Conservation (phyloP, 1,140 invertebrate species). For the Drosophila littoralis region DNA sequence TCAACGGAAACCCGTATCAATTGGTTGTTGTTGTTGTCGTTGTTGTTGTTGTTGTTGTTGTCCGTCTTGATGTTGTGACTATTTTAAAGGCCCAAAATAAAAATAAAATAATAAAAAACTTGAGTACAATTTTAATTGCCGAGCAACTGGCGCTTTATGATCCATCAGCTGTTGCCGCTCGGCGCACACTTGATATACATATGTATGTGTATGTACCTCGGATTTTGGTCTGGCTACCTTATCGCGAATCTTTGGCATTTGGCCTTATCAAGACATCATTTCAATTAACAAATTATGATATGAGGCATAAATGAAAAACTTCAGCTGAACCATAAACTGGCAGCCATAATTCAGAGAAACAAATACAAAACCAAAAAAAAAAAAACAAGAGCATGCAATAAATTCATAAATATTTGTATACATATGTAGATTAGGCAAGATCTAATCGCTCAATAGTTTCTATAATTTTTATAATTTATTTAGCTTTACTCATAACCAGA, state of each 20-base stretch:
- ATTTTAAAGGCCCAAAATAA: slow-evolving; percentile 16
- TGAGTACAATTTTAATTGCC: slow-evolving; percentile 19
- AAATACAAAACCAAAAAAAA: no score
- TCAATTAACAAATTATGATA: slow-evolving; percentile 61
- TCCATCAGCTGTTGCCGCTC: not conserved
- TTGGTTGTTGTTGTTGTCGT: not conserved
- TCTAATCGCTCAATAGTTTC: not conserved
- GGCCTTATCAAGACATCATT: slow-evolving; percentile 58
- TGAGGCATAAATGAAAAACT: slow-evolving; percentile 29
- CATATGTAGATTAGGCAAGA: not conserved
- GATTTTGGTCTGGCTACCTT: slow-evolving; percentile 19
- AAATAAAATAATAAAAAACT: not conserved
- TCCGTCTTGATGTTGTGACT: not conserved
- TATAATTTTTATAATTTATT: slow-evolving; percentile 3
- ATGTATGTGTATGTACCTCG: no score
- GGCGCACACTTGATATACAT: slow-evolving; percentile 38
- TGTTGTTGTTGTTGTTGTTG: not conserved
- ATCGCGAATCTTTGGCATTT: slow-evolving; percentile 59
- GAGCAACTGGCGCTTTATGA: slow-evolving; percentile 34
- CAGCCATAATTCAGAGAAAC: slow-evolving; percentile 24
- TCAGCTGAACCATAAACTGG: slow-evolving; percentile 13
- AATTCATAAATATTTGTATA: slow-evolving; percentile 16
- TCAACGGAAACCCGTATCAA: slow-evolving; percentile 14
- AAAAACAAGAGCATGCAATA: not conserved
- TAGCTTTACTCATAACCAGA: not conserved